phyloP scores from a whole-genome alignment of 2,797 vertebrate genomes.

The Pseudopleuronectes americanus region DNA sequence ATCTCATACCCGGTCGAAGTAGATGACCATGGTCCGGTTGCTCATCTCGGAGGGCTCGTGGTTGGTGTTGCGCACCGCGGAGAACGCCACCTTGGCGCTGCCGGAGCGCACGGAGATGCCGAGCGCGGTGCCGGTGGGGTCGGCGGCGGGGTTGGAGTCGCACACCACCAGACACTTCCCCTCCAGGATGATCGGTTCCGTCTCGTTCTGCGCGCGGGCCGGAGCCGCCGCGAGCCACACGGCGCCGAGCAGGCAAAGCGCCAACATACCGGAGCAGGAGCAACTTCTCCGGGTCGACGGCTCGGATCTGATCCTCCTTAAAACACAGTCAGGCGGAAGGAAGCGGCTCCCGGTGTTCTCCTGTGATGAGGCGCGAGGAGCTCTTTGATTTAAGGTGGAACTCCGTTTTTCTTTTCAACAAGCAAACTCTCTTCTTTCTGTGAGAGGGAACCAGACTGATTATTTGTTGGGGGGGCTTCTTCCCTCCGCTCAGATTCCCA shows the following conservation, averaged over 20 bases:
- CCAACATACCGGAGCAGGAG: constrained; percentile 82
- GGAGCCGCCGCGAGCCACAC: constrained; percentile 86
- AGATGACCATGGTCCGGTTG: constrained; percentile 98
- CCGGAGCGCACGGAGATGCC: constrained; percentile 98
- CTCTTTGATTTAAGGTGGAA: too few species aligned
- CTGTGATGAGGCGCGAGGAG: too few species aligned
- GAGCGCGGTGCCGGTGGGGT: constrained; percentile 94
- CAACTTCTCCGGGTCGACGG: constrained; percentile 49
- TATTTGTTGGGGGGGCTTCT: constrained; percentile 24
- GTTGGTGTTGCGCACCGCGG: constrained; percentile 96
- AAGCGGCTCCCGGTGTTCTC: background rate
- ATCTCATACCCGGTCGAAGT: constrained; percentile 93
- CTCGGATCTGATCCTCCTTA: background rate
- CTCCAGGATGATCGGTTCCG: constrained; percentile 95
- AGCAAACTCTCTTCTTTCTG: too few species aligned
- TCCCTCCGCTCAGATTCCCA: background rate
- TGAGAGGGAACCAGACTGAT: too few species aligned
- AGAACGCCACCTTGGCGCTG: constrained; percentile 97
- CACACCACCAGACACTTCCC: constrained; percentile 98
- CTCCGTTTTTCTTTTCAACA: too few species aligned
- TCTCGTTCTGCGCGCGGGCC: constrained; percentile 91
- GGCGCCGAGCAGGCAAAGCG: constrained; percentile 86
- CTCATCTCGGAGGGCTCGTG: constrained; percentile 99
- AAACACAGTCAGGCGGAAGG: constrained; percentile 26
- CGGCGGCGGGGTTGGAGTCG: constrained; percentile 95